A percentile compares a stretch with the other conserved stretches of the same genome.
Conservation (phyloP, 2,113 vertebrate species). For the Corythoichthys intestinalis region DNA sequence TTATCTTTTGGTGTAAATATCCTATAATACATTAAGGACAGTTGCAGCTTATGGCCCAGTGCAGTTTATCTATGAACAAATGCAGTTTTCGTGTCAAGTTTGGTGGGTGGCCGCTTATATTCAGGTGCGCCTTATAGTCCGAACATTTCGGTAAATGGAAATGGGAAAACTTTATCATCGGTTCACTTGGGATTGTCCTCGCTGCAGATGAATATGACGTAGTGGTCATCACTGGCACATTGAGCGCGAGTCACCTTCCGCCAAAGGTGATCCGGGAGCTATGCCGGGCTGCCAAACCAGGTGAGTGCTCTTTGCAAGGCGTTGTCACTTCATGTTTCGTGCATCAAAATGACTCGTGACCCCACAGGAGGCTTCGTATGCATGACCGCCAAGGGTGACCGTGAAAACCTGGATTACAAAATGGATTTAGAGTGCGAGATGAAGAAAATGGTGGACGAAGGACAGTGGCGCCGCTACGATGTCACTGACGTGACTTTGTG, state of each 20-base stretch:
- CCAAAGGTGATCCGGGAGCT: conserved; percentile 71
- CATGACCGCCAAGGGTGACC: conserved; percentile 82
- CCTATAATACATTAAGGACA: no score
- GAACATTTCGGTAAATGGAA: no score
- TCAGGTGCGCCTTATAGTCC: no score
- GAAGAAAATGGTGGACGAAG: conserved; percentile 66
- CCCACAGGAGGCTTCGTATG: conserved; percentile 83
- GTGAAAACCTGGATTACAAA: conserved; percentile 77
- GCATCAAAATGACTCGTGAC: no score
- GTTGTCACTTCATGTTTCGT: background rate
- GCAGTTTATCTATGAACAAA: no score
- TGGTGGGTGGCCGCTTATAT: no score
- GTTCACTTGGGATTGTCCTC: background rate
- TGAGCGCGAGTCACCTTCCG: conserved; percentile 78
- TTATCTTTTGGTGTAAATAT: no score
- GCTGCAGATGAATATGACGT: conserved; percentile 76
- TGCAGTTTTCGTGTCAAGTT: no score
- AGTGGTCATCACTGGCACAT: conserved; percentile 78
- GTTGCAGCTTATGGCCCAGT: no score
- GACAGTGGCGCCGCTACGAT: conserved; percentile 70
- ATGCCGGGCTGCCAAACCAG: conserved; percentile 76
- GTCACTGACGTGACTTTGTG: conserved; percentile 72
- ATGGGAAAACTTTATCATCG: no score
- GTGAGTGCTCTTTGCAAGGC: conserved; percentile 56
- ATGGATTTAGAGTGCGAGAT: conserved; percentile 65